These are phyloP conservation scores for Aricia agestis DNA, from an alignment of 1,140 invertebrate species.

Conservation along the genomic window DNA sequence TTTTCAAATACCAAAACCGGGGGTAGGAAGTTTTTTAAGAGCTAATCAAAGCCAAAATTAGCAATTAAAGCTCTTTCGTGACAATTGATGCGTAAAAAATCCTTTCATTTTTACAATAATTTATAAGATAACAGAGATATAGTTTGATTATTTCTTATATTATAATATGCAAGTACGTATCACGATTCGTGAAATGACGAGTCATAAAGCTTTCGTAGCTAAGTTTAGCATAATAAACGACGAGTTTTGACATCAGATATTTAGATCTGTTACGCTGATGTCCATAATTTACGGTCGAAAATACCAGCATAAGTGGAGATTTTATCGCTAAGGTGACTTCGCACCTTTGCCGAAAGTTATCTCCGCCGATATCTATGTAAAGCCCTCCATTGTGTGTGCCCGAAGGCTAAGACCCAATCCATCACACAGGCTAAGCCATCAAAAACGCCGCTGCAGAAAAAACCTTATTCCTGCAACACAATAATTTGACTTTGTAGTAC, in stretches of 20 bases:
- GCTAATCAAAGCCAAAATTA: too few relatives aligned
- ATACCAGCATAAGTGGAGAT: conserved; percentile 28
- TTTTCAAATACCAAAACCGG: too few relatives aligned
- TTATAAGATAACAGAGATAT: too few relatives aligned
- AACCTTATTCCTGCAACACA: not conserved
- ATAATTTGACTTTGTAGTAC: not conserved
- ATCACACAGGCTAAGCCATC: conserved; percentile 34
- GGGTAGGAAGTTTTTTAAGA: too few relatives aligned
- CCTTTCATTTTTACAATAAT: too few relatives aligned
- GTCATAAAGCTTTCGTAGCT: not conserved
- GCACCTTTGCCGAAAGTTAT: conserved; percentile 62
- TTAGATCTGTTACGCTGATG: not conserved
- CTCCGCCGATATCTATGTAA: conserved; percentile 38
- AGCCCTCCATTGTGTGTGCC: conserved; percentile 33
- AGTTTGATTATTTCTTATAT: too few relatives aligned
- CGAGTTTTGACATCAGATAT: not conserved
- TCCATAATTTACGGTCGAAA: conserved; percentile 14
- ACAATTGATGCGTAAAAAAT: too few relatives aligned
- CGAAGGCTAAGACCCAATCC: conserved; percentile 39
- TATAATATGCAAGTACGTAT: too few relatives aligned
- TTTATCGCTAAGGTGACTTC: conserved; percentile 50
- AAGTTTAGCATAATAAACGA: not conserved
- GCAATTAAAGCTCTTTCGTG: too few relatives aligned
- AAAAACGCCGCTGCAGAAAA: conserved; percentile 13
- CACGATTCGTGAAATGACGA: too few relatives aligned